Percentiles rank a stretch among this genome's conserved stretches.
Evolutionary conservation across 2,113 vertebrate species (phyloP).

Genomic region (Peromyscus maniculatus): DNA sequence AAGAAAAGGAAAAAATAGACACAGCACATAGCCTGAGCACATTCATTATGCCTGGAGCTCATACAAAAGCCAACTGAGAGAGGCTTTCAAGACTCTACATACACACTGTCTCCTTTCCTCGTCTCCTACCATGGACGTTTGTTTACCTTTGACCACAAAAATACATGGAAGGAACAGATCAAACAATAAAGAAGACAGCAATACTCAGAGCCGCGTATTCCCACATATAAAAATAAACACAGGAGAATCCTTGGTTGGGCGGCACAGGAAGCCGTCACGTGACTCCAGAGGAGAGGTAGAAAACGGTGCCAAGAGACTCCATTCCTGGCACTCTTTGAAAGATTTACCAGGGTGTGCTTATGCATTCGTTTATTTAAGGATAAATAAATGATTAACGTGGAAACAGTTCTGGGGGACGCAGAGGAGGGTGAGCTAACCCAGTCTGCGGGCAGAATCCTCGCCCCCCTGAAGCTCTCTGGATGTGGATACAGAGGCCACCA

Average conservation of each 20-base stretch:
- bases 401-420: not conserved
- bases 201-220: not conserved
- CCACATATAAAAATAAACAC: not conserved
- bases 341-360: not conserved
- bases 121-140: not conserved
- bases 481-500: not conserved
- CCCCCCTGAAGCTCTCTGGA: not conserved
- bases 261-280: not conserved
- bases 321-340: not conserved
- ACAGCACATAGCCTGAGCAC: too few species aligned
- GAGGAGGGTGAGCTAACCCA: not conserved
- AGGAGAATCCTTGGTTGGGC: not conserved
- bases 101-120: not conserved
- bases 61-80: not conserved
- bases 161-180: not conserved
- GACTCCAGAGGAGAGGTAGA: not conserved
- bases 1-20: not conserved
- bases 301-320: not conserved
- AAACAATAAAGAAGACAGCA: not conserved
- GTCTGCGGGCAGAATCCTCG: accelerated
- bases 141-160: slow-evolving; percentile 7
- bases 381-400: not conserved
- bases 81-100: not conserved
- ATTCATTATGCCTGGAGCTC: not conserved
- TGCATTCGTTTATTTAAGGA: not conserved